Evolutionary conservation across 2,113 vertebrate species (phyloP).

Genomic region (Chaetops frenatus): DNA sequence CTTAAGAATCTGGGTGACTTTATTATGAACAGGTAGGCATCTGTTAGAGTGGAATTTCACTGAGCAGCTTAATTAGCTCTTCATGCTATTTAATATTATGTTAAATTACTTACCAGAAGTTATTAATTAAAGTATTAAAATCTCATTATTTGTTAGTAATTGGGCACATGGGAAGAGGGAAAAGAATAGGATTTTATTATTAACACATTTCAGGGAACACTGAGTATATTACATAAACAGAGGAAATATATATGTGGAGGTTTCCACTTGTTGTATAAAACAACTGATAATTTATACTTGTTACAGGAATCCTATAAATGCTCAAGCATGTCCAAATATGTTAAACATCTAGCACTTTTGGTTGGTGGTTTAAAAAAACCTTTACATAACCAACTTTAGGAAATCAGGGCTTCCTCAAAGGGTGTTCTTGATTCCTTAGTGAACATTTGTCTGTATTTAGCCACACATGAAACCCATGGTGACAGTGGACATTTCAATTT

Average conservation of each 20-base stretch:
- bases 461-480: neutral
- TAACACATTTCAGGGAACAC: neutral
- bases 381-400: neutral
- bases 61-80: constrained; percentile 15
- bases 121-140: constrained; percentile 56
- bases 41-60: neutral
- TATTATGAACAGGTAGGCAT: neutral
- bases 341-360: neutral
- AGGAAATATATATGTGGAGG: neutral
- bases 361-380: neutral
- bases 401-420: neutral
- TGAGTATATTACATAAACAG: constrained; percentile 10
- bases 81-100: constrained; percentile 27
- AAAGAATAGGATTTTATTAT: neutral
- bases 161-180: neutral
- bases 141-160: constrained; percentile 27
- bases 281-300: neutral
- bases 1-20: neutral
- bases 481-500: neutral
- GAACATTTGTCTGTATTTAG: neutral
- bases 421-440: neutral
- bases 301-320: neutral
- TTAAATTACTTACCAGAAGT: constrained; percentile 41
- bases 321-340: neutral
- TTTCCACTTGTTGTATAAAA: neutral